phyloP scores from a whole-genome alignment of 2,113 vertebrate genomes.

The Hemichromis elongatus region DNA sequence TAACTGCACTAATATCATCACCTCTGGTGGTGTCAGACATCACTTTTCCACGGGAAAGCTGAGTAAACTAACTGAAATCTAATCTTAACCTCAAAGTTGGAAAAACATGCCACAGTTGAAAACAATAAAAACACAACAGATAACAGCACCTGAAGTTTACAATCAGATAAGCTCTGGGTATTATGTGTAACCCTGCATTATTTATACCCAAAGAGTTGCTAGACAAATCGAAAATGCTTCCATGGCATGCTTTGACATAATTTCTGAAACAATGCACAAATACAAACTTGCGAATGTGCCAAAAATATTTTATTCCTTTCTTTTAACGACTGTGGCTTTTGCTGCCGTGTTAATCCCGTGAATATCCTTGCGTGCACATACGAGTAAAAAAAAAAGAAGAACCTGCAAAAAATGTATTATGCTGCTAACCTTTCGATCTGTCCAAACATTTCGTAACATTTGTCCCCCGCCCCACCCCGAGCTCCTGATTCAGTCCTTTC shows the following conservation, averaged over 20 bases:
- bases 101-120: not conserved
- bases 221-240: not conserved
- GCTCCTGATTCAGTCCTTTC: slow-evolving; percentile 25
- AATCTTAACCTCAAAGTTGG: not conserved
- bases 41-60: not conserved
- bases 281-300: not conserved
- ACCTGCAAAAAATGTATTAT: not conserved
- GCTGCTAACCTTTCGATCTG: not conserved
- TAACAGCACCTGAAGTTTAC: not conserved
- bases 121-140: not conserved
- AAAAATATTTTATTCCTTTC: not conserved
- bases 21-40: not conserved
- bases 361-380: not conserved
- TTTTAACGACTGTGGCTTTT: not conserved
- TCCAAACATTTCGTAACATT: not conserved
- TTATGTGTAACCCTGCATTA: not conserved
- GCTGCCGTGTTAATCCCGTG: not conserved
- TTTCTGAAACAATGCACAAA: not conserved
- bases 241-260: not conserved
- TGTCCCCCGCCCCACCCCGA: not conserved
- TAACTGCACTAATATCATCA: not conserved
- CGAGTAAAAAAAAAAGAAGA: not conserved
- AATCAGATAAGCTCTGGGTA: not conserved
- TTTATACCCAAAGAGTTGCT: not conserved
- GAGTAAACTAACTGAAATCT: not conserved